Evolutionary conservation across 2,888 invertebrate genomes (phyloP), one percentile per base, ranked within the genome.

Genomic region (Watsonalla cultraria): DNA sequence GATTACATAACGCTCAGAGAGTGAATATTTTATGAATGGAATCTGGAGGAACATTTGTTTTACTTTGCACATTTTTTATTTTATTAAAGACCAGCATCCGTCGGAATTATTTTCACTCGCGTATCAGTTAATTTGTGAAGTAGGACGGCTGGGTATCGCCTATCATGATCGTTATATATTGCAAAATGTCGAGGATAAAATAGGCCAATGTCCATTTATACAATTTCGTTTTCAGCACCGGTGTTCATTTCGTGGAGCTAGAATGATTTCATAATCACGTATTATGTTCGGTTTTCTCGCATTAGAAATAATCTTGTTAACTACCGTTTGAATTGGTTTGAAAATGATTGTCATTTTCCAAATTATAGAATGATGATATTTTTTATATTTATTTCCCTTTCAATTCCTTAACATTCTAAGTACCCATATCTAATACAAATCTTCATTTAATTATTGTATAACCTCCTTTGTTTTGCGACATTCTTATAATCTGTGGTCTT

Each of bases 21-120:
- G 70, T 70, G 76, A 77, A 76, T 60, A 72, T 81, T 82, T 84
- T 82, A 79, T 84, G 80, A 85, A 84, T 84, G 83, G 69, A 78
- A 75, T 74, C 74, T 72, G 71, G 57, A 59, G 58, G 57, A 67
- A 70, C 72, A 72, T 78, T 79, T 76, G 76, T 79, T 76, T 77
- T 82, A 68, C 68, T 76, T 74, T 62, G 56, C 70, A 72, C 64
- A 72, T 74, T 72, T 70, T 76, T 76, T 69, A 78, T 80, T 77
- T 80, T 76, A 77, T 76, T 73, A 76, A 72, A 82, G 76, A 78
- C 79, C 80, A 76, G 80, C 76, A 82, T 84, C 78, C 72, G 74
- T 68, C 66, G 47, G 64, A 64, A 69, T 73, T 77, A 76, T 76
- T 73, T 76, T 75, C 61, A 61, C 60, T 64, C 62, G 66, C 63